Evolutionary conservation across 2,888 invertebrate species (phyloP).

Genomic region (Rosalia funebris): DNA sequence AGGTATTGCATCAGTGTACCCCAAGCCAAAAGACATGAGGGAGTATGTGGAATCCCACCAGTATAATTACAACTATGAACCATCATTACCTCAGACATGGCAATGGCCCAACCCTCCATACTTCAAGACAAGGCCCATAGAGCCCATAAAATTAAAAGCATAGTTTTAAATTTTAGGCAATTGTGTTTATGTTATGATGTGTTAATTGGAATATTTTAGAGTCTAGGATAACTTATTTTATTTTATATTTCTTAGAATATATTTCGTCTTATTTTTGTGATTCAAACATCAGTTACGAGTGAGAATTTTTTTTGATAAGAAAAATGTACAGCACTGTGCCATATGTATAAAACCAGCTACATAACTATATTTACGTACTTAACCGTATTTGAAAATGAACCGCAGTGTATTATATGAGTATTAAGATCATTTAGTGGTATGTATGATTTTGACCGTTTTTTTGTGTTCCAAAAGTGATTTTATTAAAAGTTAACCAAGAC

Average conservation of each 20-base stretch:
- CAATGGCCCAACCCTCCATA: constrained; percentile 65
- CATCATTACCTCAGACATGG: constrained; percentile 78
- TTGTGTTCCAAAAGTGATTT: background rate
- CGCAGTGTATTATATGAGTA: constrained; percentile 20
- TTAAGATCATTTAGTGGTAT: constrained; percentile 1
- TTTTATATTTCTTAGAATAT: constrained; percentile 28
- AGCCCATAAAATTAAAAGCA: constrained; percentile 55
- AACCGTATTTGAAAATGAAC: constrained; percentile 14
- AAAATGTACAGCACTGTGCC: constrained; percentile 31
- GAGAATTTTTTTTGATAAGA: constrained; percentile 6
- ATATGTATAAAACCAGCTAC: constrained; percentile 22
- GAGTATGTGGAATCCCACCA: constrained; percentile 78
- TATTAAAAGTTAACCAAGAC: constrained; percentile 7
- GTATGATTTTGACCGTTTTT: background rate
- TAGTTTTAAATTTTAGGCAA: constrained; percentile 37
- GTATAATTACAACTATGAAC: constrained; percentile 83
- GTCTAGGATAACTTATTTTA: constrained; percentile 37
- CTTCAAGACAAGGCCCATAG: constrained; percentile 57
- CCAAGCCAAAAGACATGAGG: constrained; percentile 81
- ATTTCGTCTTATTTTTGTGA: constrained; percentile 23
- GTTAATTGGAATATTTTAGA: constrained; percentile 20
- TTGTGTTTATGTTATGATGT: background rate
- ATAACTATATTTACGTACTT: constrained; percentile 28
- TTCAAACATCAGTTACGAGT: constrained; percentile 12
- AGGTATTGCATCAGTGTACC: constrained; percentile 87